Evolutionary conservation across 2,888 invertebrate species (phyloP).

Genomic region (Dermolepida albohirtum): DNA sequence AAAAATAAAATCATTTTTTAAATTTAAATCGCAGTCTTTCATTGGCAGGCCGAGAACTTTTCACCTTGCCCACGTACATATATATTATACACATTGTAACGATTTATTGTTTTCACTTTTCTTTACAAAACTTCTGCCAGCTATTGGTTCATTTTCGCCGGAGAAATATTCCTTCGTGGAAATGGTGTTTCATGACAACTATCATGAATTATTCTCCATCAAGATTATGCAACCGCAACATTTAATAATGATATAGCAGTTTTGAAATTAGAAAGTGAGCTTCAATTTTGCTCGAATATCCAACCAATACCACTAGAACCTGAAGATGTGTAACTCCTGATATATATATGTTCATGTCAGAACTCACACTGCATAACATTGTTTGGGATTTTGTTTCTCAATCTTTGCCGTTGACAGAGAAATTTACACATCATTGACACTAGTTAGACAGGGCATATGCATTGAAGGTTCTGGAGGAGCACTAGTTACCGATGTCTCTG

Average conservation of each 20-base stretch:
- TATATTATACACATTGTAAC: too few species aligned
- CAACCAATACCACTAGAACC: slow-evolving; percentile 52
- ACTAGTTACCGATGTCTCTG: slow-evolving; percentile 37
- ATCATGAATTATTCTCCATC: slow-evolving; percentile 49
- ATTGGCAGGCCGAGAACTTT: too few species aligned
- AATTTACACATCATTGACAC: slow-evolving; percentile 72
- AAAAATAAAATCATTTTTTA: too few species aligned
- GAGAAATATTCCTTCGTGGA: slow-evolving; percentile 54
- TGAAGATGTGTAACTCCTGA: slow-evolving; percentile 65
- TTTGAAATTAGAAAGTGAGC: slow-evolving; percentile 31
- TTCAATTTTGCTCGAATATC: slow-evolving; percentile 35
- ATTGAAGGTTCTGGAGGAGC: slow-evolving; percentile 60
- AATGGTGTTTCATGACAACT: slow-evolving; percentile 55
- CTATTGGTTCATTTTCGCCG: slow-evolving; percentile 54
- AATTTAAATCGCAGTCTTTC: too few species aligned
- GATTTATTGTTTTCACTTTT: too few species aligned
- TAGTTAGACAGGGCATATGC: slow-evolving; percentile 71
- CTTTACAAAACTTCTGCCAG: too few species aligned
- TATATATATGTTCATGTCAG: slow-evolving; percentile 66
- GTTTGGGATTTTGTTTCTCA: slow-evolving; percentile 62
- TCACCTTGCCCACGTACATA: too few species aligned
- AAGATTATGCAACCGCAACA: slow-evolving; percentile 35
- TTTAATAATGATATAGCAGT: slow-evolving; percentile 46
- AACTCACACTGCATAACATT: slow-evolving; percentile 66
- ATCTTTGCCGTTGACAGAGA: slow-evolving; percentile 67